Base-by-base conservation (phyloP, 2,797 vertebrate species). In the Siniperca scherzeri region DNA sequence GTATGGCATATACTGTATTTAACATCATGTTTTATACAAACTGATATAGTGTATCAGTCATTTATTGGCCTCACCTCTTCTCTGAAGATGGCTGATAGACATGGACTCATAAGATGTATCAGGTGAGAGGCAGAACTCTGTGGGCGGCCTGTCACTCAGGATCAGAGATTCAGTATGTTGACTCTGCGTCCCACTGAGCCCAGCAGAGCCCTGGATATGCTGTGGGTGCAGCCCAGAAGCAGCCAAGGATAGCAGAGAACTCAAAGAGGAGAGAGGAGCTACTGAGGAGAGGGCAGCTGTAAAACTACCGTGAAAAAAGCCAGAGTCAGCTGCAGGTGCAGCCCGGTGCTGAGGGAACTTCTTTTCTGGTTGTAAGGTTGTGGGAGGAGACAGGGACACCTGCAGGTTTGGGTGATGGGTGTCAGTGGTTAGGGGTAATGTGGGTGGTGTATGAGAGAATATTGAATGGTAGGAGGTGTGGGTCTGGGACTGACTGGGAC, bases 61-160 rank as follows among this genome's bases (percentile, higher is more conserved):
- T 73, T 21, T 38, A 57, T 14, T 60, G 36, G 36, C 57, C 91
- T 95, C 66, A 99, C 98, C 97, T 94, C 96, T 98, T 91, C 98
- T 98, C 95, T 99, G 98, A 81, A 97, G 93, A 76, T 98, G 91
- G 80, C 98, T 98, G 0, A 98, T 96, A 79, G 98, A 98, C 92
- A 98, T 93, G 21, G 96, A 96, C 83, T 98, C 97, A 0, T 97
- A 96, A 72, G 93, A 96, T 62, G 97, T 94, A 50, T 98, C 97
- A 0, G 97, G 97, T 0, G 97, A 98, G 56, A 97, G 95, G 85
- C 97, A 97, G 93, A 98, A 97, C 88, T 99, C 97, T 19, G 96
- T 93, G 0, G 97, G 97, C 0, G 97, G 97, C 75, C 95, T 97
- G 92, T 98, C 97, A 0, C 96, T 96, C 92, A 97, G 91, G 9